A percentile compares a stretch with the other conserved stretches of the same genome.
Conservation (phyloP, 2,797 vertebrate genomes). For the Rhinella marina region DNA sequence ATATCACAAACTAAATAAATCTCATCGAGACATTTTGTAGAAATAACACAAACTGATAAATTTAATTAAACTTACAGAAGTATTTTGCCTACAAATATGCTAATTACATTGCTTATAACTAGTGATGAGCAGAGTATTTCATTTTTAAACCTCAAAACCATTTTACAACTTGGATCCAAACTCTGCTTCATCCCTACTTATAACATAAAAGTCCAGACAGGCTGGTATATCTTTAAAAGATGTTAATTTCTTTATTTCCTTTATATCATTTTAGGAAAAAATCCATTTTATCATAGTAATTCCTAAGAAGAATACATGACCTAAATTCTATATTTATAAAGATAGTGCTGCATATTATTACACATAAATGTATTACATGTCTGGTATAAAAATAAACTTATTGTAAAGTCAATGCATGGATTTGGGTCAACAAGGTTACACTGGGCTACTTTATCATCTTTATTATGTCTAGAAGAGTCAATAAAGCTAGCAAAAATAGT, state of each 20-base stretch:
- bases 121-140: too few species aligned
- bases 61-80: background rate
- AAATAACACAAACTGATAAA: background rate
- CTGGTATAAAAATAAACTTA: background rate
- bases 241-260: background rate
- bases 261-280: background rate
- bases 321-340: background rate
- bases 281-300: background rate
- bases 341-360: background rate
- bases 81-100: background rate
- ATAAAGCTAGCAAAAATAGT: background rate
- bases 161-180: too few species aligned
- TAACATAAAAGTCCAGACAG: background rate
- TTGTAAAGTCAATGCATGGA: slow-evolving; percentile 7
- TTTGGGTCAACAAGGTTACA: background rate
- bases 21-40: background rate
- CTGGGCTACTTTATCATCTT: background rate
- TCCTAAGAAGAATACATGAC: background rate
- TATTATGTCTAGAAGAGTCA: background rate
- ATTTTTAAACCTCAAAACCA: too few species aligned
- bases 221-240: background rate
- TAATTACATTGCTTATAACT: background rate
- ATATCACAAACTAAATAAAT: too few species aligned
- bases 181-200: too few species aligned
- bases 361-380: background rate